These are phyloP conservation scores for Drosophila kokeensis DNA, from an alignment of 2,888 invertebrate species.

Conservation along the genomic window DNA sequence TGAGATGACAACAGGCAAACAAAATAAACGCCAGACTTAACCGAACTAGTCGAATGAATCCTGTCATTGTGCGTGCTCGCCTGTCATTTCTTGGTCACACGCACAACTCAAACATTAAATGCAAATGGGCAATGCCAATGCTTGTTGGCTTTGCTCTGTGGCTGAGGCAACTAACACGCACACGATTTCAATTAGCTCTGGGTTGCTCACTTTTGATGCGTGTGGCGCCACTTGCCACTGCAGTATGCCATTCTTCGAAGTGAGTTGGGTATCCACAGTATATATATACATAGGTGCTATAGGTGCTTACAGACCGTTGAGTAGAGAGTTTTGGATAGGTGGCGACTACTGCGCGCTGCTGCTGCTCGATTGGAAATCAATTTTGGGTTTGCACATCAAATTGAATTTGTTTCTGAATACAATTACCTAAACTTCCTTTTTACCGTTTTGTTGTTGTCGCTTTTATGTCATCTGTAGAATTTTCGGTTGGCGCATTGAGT, in stretches of 20 bases:
- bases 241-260: neutral
- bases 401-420: slow-evolving; percentile 80
- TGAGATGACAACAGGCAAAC: slow-evolving; percentile 44
- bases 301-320: neutral
- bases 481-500: slow-evolving; percentile 38
- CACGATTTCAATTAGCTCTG: slow-evolving; percentile 70
- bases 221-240: slow-evolving; percentile 31
- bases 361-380: slow-evolving; percentile 68
- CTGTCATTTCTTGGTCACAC: slow-evolving; percentile 66
- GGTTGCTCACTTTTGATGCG: slow-evolving; percentile 44
- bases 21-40: slow-evolving; percentile 49
- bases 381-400: slow-evolving; percentile 74
- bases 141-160: slow-evolving; percentile 14
- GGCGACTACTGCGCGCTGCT: slow-evolving; percentile 38
- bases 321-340: slow-evolving; percentile 2
- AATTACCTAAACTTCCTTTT: slow-evolving; percentile 80
- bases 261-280: neutral
- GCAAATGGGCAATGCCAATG: slow-evolving; percentile 45
- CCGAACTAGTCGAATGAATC: slow-evolving; percentile 41
- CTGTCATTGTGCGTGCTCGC: slow-evolving; percentile 57
- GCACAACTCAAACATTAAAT: slow-evolving; percentile 32
- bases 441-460: slow-evolving; percentile 26
- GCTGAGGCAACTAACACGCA: neutral
- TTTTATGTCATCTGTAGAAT: slow-evolving; percentile 39
- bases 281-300: neutral